Evolutionary conservation across 2,888 invertebrate species (phyloP), one percentile per base, ranked within the genome.

Genomic region (Glyphotaelius pellucidus): DNA sequence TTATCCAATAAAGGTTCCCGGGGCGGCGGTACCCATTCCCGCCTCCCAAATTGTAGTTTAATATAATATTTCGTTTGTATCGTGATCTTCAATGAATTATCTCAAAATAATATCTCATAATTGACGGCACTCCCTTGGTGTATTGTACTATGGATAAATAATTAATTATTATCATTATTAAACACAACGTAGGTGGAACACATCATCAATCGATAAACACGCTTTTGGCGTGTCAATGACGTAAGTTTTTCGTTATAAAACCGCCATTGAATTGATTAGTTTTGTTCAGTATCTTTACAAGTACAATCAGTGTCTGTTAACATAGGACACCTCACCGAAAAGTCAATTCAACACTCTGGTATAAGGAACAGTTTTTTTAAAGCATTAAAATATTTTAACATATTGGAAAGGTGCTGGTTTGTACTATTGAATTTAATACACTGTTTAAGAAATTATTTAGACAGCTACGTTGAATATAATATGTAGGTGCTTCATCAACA

Each of bases 171-270:
- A n/a, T 67, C 25, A 67, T 67, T n/a, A 67, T 67, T 67, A 9
- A 67, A 67, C 67, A 67, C 32, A 19, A 25, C 35, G 83, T 83
- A 83, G 83, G 83, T 83, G 32, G 83, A 19, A 38, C 83, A 83
- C 32, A 83, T 83, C 83, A 83, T 35, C 31, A 83, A 32, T 19
- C 83, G 83, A 83, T 83, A 30, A 83, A 83, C 83, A 35, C 35
- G 35, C 32, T 83, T 83, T 83, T 83, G 35, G 35, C 9, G 35
- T 83, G 83, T 32, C 83, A 83, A 83, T 83, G 83, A 83, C 35
- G 83, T 83, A 83, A 83, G 32, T 83, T 83, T 35, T 38, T 38
- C 35, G 83, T 35, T 83, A 35, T 38, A 35, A 83, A 83, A 32
- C 35, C 83, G 9, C 35, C 25, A n/a, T 25, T 67, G 67, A 25